Evolutionary conservation across 2,797 vertebrate genomes (phyloP), one percentile per base, ranked within the genome.

Genomic region (Centroberyx gerrardi): DNA sequence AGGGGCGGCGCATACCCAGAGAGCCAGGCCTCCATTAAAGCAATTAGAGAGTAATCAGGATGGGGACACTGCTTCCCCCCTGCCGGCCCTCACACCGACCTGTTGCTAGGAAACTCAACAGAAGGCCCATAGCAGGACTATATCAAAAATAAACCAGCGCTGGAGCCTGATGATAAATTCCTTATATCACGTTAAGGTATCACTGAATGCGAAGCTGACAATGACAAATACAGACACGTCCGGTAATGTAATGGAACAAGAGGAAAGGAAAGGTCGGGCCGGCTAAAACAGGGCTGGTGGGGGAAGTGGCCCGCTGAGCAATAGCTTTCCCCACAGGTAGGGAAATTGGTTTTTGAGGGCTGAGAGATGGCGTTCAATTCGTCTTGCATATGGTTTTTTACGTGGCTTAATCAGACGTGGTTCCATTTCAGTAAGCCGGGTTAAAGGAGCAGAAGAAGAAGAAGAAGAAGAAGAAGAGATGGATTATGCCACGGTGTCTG

Each of bases 41-140:
- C 87, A 85, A 92, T 91, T 90, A 87, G 44, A 80, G 65, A 67
- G 64, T 84, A 90, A 90, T 92, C 80, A 85, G 73, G 63, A 85
- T 75, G 76, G 80, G 83, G 73, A 80, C 74, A 52, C 48, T 71
- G 78, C 53, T 58, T 42, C 28, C 72, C 70, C 68, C 51, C 22
- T 77, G 60, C 59, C 72, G 82, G 73, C 72, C 75, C 62, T 87
- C 68, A 78, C 62, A 62, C 55, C 83, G 70, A 91, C 84, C 87
- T 93, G 92, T 94, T 94, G 91, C 91, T 93, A 93, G 90, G 90
- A 92, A 80, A 93, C 92, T 78, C 74, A 73, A 62, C 72, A 58
- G 61, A 78, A 77, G 80, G 61, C 74, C 83, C n/a, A 14, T 54
- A 51, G 53, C 85, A 80, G 67, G 74, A 73, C 74, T 65, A 74